These are phyloP conservation scores for Chaetops frenatus DNA, from an alignment of 2,113 vertebrate genomes.

Conservation along the genomic window DNA sequence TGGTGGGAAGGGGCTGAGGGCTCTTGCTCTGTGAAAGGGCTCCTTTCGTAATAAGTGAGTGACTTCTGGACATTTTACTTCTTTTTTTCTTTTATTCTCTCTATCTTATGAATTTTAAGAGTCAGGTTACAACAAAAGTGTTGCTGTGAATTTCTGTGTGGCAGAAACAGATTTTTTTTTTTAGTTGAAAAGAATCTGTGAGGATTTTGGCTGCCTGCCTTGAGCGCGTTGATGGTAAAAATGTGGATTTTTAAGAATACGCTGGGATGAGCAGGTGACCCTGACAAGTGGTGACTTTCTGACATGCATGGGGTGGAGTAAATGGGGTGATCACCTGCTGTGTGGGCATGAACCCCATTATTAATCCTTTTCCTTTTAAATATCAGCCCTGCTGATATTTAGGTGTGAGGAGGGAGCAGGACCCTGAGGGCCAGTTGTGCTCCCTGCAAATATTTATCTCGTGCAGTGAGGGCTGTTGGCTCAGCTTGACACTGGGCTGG, in stretches of 20 bases:
- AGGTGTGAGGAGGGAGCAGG: not conserved
- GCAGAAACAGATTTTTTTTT: not conserved
- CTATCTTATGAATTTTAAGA: not conserved
- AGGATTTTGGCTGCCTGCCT: not conserved
- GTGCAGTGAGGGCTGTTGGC: accelerated
- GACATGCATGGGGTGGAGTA: not conserved
- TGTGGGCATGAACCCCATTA: not conserved
- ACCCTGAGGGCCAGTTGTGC: not conserved
- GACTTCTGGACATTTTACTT: not conserved
- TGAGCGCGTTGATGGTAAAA: not conserved
- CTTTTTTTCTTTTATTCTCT: not conserved
- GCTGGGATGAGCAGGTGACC: not conserved
- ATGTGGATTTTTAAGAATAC: not conserved
- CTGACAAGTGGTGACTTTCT: not conserved
- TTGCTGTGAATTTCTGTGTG: not conserved
- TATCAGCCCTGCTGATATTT: not conserved
- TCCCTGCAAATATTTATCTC: not conserved
- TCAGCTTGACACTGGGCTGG: not conserved
- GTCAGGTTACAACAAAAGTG: not conserved
- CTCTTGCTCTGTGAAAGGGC: not conserved
- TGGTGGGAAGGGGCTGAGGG: not conserved
- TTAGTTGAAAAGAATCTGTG: not conserved
- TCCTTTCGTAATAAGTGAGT: not conserved
- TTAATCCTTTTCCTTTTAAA: not conserved
- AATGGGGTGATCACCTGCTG: not conserved